Conservation (phyloP, 2,113 vertebrate species). For the Pantherophis guttatus region DNA sequence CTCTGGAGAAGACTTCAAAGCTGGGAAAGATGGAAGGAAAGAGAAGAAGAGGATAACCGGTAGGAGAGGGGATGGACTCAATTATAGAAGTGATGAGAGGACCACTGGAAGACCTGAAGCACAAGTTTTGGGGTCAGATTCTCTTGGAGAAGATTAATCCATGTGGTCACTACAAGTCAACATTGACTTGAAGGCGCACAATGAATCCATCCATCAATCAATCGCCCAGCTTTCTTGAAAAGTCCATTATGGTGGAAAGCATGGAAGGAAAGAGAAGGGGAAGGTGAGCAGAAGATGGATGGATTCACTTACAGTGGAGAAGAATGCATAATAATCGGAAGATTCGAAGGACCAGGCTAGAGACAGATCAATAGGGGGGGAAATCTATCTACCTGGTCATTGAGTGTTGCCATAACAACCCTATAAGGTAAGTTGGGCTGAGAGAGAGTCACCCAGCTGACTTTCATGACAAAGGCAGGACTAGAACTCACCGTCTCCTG, state of each 20-base stretch:
- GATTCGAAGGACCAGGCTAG: background rate
- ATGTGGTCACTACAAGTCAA: background rate
- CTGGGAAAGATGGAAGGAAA: background rate
- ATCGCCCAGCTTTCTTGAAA: background rate
- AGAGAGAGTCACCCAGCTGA: too few relatives aligned
- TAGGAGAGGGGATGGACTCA: background rate
- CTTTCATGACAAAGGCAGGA: too few relatives aligned
- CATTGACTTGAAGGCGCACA: background rate
- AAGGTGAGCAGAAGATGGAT: background rate
- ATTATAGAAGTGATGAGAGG: too few relatives aligned
- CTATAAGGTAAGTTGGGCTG: background rate
- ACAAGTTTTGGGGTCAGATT: background rate
- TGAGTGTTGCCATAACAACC: background rate
- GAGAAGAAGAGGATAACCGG: background rate
- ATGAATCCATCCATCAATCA: background rate
- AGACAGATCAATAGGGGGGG: background rate
- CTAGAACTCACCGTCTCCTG: too few relatives aligned
- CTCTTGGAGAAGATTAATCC: background rate
- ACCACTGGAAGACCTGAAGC: too few relatives aligned
- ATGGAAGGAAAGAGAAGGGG: background rate
- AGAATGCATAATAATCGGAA: background rate
- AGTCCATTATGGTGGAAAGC: background rate
- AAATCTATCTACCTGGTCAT: background rate
- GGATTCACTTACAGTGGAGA: background rate
- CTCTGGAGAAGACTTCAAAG: background rate